Evolutionary conservation across 2,797 vertebrate species (phyloP).

Genomic region (Cyprinodon diabolis): DNA sequence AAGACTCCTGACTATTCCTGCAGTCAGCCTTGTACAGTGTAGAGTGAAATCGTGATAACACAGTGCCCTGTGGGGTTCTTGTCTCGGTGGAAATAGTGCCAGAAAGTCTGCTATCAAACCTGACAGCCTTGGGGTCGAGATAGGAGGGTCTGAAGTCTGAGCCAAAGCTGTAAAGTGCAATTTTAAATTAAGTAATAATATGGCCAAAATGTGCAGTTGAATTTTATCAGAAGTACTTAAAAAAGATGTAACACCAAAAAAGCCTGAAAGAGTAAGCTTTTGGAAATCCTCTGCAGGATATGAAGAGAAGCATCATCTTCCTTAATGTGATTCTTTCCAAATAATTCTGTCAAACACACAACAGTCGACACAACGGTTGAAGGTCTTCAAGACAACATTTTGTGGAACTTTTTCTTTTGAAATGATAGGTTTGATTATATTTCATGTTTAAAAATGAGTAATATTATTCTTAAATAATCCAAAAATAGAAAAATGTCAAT

Average conservation of each 20-base stretch:
- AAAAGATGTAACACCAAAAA: background rate
- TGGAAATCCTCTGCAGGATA: background rate
- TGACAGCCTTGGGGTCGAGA: constrained; percentile 1
- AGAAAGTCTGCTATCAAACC: background rate
- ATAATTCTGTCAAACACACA: background rate
- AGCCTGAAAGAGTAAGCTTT: background rate
- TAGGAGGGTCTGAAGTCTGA: background rate
- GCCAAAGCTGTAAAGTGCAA: background rate
- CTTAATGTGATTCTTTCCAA: background rate
- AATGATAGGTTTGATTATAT: too few species aligned
- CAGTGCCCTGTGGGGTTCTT: background rate
- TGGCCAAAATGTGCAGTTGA: background rate
- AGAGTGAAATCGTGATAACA: background rate
- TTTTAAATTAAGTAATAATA: background rate
- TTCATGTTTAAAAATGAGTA: too few species aligned
- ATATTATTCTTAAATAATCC: too few species aligned
- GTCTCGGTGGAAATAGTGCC: constrained; percentile 8
- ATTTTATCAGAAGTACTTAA: background rate
- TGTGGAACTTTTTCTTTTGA: background rate
- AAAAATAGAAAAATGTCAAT: too few species aligned
- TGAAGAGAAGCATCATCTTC: background rate
- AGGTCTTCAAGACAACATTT: background rate
- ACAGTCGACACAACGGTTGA: background rate
- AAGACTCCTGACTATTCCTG: constrained; percentile 1
- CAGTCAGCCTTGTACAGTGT: background rate